phyloP scores from a whole-genome alignment of 2,888 invertebrate species.

The Lampropteryx suffumata region DNA sequence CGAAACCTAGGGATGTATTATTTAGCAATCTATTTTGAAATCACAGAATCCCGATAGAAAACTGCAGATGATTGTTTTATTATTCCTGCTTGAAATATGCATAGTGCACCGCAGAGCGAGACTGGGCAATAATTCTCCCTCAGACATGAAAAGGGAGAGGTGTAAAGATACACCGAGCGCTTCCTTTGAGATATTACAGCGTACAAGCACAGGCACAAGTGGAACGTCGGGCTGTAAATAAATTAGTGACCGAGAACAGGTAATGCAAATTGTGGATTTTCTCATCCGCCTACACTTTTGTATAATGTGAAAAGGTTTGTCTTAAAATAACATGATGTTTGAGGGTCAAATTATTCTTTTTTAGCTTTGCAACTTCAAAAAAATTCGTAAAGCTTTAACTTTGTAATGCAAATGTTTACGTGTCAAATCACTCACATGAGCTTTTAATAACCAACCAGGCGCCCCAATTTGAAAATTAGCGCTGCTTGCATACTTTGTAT shows the following conservation, averaged over 20 bases:
- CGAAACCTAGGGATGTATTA: too few species aligned
- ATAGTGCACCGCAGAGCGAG: constrained; percentile 15
- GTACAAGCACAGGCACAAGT: constrained; percentile 10
- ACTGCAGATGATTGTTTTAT: constrained; percentile 9
- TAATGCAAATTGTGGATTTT: constrained; percentile 20
- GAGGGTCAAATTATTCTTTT: too few species aligned
- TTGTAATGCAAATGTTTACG: too few species aligned
- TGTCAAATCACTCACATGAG: too few species aligned
- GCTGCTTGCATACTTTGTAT: too few species aligned
- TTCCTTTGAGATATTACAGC: constrained; percentile 25
- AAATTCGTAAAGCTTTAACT: too few species aligned
- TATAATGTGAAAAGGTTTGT: too few species aligned
- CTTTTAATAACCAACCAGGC: too few species aligned
- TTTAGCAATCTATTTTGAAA: too few species aligned
- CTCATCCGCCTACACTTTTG: constrained; percentile 10
- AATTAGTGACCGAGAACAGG: constrained; percentile 20
- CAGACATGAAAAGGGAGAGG: constrained; percentile 22
- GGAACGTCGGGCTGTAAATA: constrained; percentile 17
- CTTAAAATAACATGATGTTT: not conserved
- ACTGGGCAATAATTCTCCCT: constrained; percentile 17
- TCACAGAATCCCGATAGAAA: not conserved
- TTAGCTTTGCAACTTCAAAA: too few species aligned
- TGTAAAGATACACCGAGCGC: constrained; percentile 18
- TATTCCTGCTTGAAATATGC: constrained; percentile 18
- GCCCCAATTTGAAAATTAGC: too few species aligned